Evolutionary conservation across 2,113 vertebrate genomes (phyloP).

Genomic region (Buteo buteo): DNA sequence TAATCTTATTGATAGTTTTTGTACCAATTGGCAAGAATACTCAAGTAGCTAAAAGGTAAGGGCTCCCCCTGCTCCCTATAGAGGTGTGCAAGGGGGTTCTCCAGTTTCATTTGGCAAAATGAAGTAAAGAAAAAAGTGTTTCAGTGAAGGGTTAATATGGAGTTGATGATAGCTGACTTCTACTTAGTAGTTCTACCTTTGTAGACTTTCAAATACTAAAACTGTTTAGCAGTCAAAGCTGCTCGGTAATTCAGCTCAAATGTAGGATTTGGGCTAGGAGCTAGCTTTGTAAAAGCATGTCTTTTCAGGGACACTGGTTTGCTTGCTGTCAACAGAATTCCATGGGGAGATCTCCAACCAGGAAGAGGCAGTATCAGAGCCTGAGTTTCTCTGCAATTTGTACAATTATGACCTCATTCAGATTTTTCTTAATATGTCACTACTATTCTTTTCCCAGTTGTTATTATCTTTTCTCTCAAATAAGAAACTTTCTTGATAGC

Average conservation of each 20-base stretch:
- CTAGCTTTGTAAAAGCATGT: not conserved
- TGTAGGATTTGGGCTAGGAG: not conserved
- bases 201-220: not conserved
- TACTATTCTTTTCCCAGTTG: not conserved
- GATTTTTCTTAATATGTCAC: not conserved
- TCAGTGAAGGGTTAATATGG: not conserved
- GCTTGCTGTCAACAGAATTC: not conserved
- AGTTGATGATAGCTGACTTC: not conserved
- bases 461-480: not conserved
- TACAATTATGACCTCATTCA: not conserved
- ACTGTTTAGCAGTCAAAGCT: not conserved
- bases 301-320: not conserved
- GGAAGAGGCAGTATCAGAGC: not conserved
- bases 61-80: not conserved
- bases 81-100: not conserved
- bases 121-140: rapidly evolving
- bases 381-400: not conserved
- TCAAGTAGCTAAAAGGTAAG: not conserved
- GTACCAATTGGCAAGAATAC: not conserved
- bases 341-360: not conserved
- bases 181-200: not conserved
- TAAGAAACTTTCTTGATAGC: not conserved
- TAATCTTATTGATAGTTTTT: not conserved
- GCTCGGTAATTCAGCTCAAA: not conserved
- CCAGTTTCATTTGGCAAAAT: not conserved